Evolutionary conservation across 2,797 vertebrate species (phyloP).

Genomic region (Phrynocephalus forsythii): DNA sequence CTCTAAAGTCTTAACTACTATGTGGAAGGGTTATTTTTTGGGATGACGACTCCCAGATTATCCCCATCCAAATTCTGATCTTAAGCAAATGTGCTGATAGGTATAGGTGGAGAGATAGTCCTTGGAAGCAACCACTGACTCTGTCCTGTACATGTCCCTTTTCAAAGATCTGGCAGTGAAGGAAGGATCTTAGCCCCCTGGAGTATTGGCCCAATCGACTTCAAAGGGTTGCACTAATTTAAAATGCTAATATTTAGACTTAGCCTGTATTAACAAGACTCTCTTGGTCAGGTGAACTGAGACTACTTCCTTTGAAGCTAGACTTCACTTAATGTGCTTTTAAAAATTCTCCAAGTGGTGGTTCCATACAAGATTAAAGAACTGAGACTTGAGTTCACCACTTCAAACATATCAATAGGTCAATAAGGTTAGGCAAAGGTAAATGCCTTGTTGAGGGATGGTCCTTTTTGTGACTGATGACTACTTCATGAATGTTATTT

Average conservation of each 20-base stretch:
- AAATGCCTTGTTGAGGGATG: neutral
- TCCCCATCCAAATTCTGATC: neutral
- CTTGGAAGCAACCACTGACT: neutral
- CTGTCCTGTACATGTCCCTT: neutral
- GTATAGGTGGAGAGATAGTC: neutral
- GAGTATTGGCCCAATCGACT: neutral
- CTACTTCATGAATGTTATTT: neutral
- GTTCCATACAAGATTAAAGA: conserved; percentile 19
- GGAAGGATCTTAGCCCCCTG: neutral
- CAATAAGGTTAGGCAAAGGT: conserved; percentile 19
- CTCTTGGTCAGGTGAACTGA: conserved; percentile 15
- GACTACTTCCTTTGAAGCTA: conserved; percentile 13
- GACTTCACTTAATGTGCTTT: neutral
- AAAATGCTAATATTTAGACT: conserved; percentile 1
- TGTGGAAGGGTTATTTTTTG: too few relatives aligned
- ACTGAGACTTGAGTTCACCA: neutral
- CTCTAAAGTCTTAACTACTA: too few relatives aligned
- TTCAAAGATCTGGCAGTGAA: neutral
- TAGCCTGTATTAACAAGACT: conserved; percentile 9
- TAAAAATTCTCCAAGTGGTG: conserved; percentile 9
- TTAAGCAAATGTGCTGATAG: neutral
- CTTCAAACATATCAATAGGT: conserved; percentile 16
- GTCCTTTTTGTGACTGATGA: conserved; percentile 4
- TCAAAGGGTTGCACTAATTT: neutral
- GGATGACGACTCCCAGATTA: too few relatives aligned